phyloP scores from a whole-genome alignment of 2,113 vertebrate genomes.

The Phaethornis superciliosus region DNA sequence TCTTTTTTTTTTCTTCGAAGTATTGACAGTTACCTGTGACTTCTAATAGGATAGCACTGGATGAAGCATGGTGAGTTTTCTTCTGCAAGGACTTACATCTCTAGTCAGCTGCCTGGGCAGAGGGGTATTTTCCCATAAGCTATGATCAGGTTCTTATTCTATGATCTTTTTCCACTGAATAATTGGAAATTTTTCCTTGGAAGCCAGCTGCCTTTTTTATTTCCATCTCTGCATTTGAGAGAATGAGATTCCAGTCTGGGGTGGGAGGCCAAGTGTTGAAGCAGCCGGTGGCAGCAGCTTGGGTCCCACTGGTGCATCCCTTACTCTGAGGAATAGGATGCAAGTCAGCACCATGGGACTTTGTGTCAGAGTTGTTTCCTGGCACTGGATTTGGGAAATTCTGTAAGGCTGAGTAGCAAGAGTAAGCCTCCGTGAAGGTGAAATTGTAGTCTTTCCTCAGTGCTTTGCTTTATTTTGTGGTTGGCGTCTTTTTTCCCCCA shows the following conservation, averaged over 20 bases:
- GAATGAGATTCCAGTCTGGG: background rate
- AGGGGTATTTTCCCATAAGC: background rate
- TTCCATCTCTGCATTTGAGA: conserved; percentile 22
- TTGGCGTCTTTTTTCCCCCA: background rate
- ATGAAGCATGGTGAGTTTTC: background rate
- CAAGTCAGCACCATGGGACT: background rate
- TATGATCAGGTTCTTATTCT: background rate
- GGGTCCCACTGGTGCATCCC: background rate
- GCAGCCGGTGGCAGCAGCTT: background rate
- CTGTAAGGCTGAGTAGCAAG: background rate
- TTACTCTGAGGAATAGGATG: background rate
- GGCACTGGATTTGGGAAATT: background rate
- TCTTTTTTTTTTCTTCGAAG: background rate
- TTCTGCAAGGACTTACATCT: background rate
- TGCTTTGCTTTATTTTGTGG: background rate
- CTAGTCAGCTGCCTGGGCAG: background rate
- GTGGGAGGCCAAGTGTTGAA: background rate
- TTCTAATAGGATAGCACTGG: background rate
- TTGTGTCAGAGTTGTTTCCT: background rate
- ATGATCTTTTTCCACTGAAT: no score
- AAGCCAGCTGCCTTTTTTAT: conserved; percentile 48
- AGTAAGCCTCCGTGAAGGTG: background rate
- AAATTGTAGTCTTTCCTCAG: accelerated
- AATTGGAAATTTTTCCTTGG: background rate
- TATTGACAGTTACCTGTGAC: background rate